phyloP scores from a whole-genome alignment of 2,888 invertebrate genomes.

The Amphipyra berbera region DNA sequence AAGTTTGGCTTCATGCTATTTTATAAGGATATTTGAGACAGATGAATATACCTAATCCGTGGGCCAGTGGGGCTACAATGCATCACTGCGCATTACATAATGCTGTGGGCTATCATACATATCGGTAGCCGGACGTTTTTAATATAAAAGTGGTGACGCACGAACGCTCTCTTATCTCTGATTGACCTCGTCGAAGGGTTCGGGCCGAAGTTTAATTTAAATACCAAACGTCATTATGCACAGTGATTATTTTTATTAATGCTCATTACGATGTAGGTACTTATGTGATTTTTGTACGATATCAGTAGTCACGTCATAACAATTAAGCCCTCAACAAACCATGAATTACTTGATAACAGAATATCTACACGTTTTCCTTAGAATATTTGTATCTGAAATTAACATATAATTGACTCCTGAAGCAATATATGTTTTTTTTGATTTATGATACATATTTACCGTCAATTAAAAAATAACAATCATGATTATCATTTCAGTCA shows the following conservation, averaged over 20 bases:
- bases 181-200: slow-evolving; percentile 81
- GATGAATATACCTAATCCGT: slow-evolving; percentile 10
- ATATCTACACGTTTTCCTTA: not conserved
- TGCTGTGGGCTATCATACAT: slow-evolving; percentile 45
- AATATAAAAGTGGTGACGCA: slow-evolving; percentile 75
- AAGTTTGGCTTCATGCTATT: slow-evolving; percentile 40
- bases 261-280: slow-evolving; percentile 22
- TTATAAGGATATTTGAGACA: slow-evolving; percentile 33
- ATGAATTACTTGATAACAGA: slow-evolving; percentile 6
- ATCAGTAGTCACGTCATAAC: slow-evolving; percentile 6
- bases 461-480: slow-evolving; percentile 7
- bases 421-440: not conserved
- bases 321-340: not conserved
- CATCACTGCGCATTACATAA: slow-evolving; percentile 46
- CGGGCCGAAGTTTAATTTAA: slow-evolving; percentile 76
- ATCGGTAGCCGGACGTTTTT: slow-evolving; percentile 59
- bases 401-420: too few relatives aligned
- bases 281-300: slow-evolving; percentile 7
- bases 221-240: slow-evolving; percentile 58
- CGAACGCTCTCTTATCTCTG: slow-evolving; percentile 76
- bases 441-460: not conserved
- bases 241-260: slow-evolving; percentile 46
- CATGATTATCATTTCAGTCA: not conserved
- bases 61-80: slow-evolving; percentile 8
- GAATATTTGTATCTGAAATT: too few relatives aligned